phyloP scores from a whole-genome alignment of 2,888 invertebrate genomes.

The Abrostola tripartita region DNA sequence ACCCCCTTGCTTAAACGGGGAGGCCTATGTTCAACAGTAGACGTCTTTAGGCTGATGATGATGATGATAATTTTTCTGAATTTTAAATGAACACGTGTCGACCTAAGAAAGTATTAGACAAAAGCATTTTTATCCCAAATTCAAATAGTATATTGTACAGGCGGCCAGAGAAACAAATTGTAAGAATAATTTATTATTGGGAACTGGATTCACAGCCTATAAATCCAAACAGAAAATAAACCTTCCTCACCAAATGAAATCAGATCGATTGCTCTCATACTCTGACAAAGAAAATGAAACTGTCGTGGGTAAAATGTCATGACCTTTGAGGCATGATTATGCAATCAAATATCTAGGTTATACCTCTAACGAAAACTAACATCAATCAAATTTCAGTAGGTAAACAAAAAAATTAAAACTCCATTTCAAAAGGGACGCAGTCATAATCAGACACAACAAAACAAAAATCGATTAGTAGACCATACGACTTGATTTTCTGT shows the following conservation, averaged over 20 bases:
- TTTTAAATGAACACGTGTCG: constrained; percentile 4
- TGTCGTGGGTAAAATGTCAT: constrained; percentile 34
- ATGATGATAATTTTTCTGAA: not conserved
- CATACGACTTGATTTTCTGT: not conserved
- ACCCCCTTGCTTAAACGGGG: too few species aligned
- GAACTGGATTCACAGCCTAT: constrained; percentile 46
- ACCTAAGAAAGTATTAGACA: constrained; percentile 13
- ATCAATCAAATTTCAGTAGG: too few species aligned
- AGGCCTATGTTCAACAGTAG: too few species aligned
- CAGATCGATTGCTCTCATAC: constrained; percentile 38
- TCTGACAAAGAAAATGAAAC: constrained; percentile 47
- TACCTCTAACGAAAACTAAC: not conserved
- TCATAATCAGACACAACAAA: not conserved
- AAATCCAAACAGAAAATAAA: constrained; percentile 55
- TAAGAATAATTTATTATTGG: constrained; percentile 49
- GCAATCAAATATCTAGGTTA: constrained; percentile 20
- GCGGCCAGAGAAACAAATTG: constrained; percentile 35
- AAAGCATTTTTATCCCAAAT: constrained; percentile 21
- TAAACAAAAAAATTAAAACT: too few species aligned
- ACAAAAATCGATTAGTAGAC: not conserved
- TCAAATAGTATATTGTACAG: constrained; percentile 20
- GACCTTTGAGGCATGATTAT: constrained; percentile 33
- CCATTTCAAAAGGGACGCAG: not conserved
- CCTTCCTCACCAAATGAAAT: constrained; percentile 35
- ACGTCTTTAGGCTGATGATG: too few species aligned